Conservation (phyloP, 1,140 invertebrate species). For the Macrotrachela quadricornifera region DNA sequence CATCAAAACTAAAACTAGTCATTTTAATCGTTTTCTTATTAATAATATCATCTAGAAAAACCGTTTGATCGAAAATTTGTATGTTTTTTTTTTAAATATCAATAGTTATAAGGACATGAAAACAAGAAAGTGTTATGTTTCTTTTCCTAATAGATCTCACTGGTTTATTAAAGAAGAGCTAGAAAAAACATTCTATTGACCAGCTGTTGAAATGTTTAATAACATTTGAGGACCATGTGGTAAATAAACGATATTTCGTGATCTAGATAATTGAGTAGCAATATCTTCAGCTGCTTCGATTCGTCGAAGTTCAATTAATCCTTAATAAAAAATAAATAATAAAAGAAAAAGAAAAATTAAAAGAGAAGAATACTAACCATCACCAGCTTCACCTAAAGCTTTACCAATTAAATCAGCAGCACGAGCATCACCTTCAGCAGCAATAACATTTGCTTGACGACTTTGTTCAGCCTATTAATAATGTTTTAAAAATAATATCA, state of each 20-base stretch:
- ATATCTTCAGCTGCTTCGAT: slow-evolving; percentile 99
- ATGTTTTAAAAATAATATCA: neutral
- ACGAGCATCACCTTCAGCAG: slow-evolving; percentile 80
- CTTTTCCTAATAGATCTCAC: no score
- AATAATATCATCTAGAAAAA: no score
- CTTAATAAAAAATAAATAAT: no score
- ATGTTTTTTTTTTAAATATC: no score
- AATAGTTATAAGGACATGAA: no score
- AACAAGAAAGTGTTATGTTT: no score
- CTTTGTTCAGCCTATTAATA: slow-evolving; percentile 63
- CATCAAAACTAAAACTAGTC: no score
- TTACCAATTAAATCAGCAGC: slow-evolving; percentile 72
- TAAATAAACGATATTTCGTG: slow-evolving; percentile 79
- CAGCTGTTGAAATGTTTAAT: slow-evolving; percentile 36
- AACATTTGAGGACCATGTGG: slow-evolving; percentile 74
- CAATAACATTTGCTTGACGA: slow-evolving; percentile 80
- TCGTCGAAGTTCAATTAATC: slow-evolving; percentile 76
- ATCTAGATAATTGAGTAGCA: slow-evolving; percentile 73
- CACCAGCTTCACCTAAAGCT: slow-evolving; percentile 46
- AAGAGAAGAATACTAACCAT: slow-evolving; percentile 9
- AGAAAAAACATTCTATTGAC: no score
- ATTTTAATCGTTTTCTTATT: no score
- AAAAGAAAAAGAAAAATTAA: neutral
- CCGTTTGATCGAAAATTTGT: no score
- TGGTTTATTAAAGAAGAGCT: no score